Evolutionary conservation across 2,113 vertebrate genomes (phyloP), one percentile per base, ranked within the genome.

Genomic region (Puffinus mauretanicus): DNA sequence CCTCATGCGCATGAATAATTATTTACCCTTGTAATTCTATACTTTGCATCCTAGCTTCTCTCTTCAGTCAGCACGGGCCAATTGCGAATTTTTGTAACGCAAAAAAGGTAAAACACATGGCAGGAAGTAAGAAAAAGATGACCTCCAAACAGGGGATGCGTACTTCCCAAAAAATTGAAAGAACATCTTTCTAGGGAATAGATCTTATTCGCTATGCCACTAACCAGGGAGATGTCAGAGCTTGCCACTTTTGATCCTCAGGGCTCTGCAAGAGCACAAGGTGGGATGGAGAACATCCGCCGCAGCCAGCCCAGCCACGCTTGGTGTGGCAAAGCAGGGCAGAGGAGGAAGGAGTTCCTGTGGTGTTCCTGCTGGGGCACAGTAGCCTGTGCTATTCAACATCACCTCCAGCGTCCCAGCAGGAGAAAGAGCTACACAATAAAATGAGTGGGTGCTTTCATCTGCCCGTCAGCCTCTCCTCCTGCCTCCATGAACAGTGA

Each of bases 41-140:
- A 58, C 9, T 32, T 42, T 49, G n/a, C 49, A 42, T 64, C n/a
- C 16, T 8, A 40, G 72, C 49, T 25, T 49, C 55, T 54, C 62
- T 40, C 46, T 60, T 71, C 1, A 2, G 42, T 19, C 3, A 2
- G 71, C 81, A 89, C 1, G 7, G 76, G 40, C 17, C 34, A 46
- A 24, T 7, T 0, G 0, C 0, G 2, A 58, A 38, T 52, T 62
- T 76, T 62, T 12, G 7, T 57, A 38, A 66, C 2, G 5, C 10
- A 42, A 58, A 29, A 54, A 69, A 77, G 29, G 32, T 17, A 13
- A 89, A 89, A 38, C 11, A 24, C 51, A 17, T 6, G 16, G 22
- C 60, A 36, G n/a, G 26, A 66, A 72, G 34, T 16, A 52, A 66
- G 52, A 42, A 19, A 46, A 38, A 67, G 24, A 32, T 2, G 5